Evolutionary conservation across 2,888 invertebrate genomes (phyloP).

Genomic region (Eupithecia vulgata): DNA sequence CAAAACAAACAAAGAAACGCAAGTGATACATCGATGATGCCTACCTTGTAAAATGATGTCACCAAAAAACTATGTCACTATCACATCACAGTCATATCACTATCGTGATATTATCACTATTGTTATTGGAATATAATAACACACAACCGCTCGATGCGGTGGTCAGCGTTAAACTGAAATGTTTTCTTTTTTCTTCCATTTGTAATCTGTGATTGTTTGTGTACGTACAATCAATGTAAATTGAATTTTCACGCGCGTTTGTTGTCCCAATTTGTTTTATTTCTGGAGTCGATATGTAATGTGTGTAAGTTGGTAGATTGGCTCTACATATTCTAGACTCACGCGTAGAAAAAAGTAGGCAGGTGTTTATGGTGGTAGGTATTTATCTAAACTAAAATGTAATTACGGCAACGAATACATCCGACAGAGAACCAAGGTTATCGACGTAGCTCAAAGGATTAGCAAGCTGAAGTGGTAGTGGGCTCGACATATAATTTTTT

Average conservation of each 20-base stretch:
- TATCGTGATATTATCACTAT: slow-evolving; percentile 17
- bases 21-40: background rate
- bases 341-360: too few relatives aligned
- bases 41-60: slow-evolving; percentile 20
- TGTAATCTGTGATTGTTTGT: slow-evolving; percentile 6
- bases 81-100: slow-evolving; percentile 21
- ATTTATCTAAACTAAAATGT: too few relatives aligned
- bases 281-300: background rate
- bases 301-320: background rate
- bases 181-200: slow-evolving; percentile 7
- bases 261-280: background rate
- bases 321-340: too few relatives aligned
- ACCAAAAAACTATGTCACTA: slow-evolving; percentile 24
- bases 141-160: slow-evolving; percentile 38
- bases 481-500: too few relatives aligned
- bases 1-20: background rate
- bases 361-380: too few relatives aligned
- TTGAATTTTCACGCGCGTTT: slow-evolving; percentile 37
- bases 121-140: slow-evolving; percentile 5
- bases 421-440: too few relatives aligned
- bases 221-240: slow-evolving; percentile 23
- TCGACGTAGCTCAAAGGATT: too few relatives aligned
- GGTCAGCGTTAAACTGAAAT: slow-evolving; percentile 47
- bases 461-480: too few relatives aligned
- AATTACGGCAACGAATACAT: too few relatives aligned